A percentile compares a stretch with the other conserved stretches of the same genome.
Conservation (phyloP, 2,888 invertebrate genomes). For the Synergus laeviventris region DNA sequence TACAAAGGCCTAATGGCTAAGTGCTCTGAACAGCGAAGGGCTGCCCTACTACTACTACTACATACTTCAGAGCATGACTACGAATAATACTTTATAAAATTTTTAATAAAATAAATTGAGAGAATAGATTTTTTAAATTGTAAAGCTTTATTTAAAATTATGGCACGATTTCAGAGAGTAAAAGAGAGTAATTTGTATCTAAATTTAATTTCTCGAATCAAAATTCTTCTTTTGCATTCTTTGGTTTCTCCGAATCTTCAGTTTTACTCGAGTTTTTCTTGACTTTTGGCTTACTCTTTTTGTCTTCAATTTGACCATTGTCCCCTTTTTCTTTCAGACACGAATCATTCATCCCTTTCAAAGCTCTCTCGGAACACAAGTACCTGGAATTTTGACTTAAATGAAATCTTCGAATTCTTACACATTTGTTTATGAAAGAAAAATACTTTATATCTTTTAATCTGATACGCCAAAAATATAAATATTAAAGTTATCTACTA, state of each 20-base stretch:
- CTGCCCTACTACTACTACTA: too few species aligned
- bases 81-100: background rate
- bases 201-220: slow-evolving; percentile 38
- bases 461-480: background rate
- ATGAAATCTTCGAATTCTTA: background rate
- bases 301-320: slow-evolving; percentile 58
- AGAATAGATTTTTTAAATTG: slow-evolving; percentile 42
- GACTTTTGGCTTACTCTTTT: slow-evolving; percentile 72
- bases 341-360: slow-evolving; percentile 82
- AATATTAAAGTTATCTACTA: slow-evolving; percentile 51
- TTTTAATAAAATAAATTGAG: background rate
- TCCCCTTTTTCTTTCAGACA: slow-evolving; percentile 81
- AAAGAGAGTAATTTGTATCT: background rate
- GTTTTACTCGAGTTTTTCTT: slow-evolving; percentile 42
- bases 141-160: slow-evolving; percentile 43
- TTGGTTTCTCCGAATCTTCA: slow-evolving; percentile 45
- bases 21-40: too few species aligned
- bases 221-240: slow-evolving; percentile 58
- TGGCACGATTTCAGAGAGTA: slow-evolving; percentile 45
- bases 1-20: too few species aligned
- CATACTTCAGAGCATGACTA: slow-evolving; percentile 22
- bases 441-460: background rate
- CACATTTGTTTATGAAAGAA: background rate
- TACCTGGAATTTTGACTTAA: slow-evolving; percentile 75
- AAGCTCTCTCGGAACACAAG: slow-evolving; percentile 86